Conservation (phyloP, 2,113 vertebrate genomes). For the Myotis davidii region DNA sequence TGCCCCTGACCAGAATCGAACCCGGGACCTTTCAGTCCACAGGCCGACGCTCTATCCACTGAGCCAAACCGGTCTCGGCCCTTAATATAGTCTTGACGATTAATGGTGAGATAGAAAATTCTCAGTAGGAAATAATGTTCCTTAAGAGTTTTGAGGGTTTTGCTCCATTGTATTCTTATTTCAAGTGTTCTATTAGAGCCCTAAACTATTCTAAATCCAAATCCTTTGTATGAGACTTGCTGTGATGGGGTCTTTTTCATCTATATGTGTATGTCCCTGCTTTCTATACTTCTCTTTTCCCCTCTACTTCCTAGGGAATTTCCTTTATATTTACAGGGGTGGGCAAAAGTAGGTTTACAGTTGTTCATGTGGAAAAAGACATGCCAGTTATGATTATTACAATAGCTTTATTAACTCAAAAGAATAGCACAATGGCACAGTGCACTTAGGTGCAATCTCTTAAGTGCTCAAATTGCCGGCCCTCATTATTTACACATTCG, state of each 20-base stretch:
- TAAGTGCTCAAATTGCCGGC: neutral
- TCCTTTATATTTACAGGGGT: neutral
- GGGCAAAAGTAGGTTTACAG: neutral
- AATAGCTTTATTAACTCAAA: neutral
- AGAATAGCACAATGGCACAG: neutral
- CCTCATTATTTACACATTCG: neutral
- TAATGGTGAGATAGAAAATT: constrained; percentile 36
- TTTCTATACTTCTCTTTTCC: neutral
- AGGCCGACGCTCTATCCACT: too few species aligned
- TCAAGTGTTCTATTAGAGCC: neutral
- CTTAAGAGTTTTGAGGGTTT: constrained; percentile 39
- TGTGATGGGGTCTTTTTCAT: neutral
- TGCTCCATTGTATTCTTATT: neutral
- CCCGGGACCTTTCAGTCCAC: too few species aligned
- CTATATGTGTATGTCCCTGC: rapidly evolving
- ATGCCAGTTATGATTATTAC: neutral
- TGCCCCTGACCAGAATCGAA: too few species aligned
- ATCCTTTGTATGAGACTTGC: neutral
- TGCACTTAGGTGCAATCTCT: neutral
- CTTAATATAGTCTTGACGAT: constrained; percentile 1
- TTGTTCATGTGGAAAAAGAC: neutral
- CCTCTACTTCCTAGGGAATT: neutral
- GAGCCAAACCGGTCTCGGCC: too few species aligned
- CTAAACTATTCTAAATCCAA: neutral
- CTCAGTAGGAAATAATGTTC: constrained; percentile 26